Conservation (phyloP, 1,140 invertebrate genomes). For the Micrasema longulum region DNA sequence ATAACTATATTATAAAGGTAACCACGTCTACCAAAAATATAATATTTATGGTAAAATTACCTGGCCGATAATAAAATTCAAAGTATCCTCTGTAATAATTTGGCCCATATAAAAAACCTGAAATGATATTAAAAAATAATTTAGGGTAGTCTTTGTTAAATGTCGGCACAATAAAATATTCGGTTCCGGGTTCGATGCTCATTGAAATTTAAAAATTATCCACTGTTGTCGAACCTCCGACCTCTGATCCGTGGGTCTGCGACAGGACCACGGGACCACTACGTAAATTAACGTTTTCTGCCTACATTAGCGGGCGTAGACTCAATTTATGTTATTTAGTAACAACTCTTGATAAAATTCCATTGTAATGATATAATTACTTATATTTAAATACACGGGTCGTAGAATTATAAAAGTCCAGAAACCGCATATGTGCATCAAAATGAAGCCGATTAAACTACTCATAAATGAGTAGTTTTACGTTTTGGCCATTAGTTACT, state of each 20-base stretch:
- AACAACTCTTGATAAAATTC: no score
- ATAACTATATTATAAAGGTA: neutral
- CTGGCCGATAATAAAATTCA: conserved; percentile 40
- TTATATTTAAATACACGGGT: no score
- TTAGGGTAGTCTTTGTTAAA: neutral
- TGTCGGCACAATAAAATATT: neutral
- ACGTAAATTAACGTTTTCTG: no score
- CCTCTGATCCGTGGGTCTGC: neutral
- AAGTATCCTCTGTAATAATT: conserved; percentile 28
- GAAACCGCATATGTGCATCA: no score
- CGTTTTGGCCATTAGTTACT: no score
- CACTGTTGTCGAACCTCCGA: neutral
- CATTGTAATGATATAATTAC: no score
- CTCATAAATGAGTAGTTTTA: no score
- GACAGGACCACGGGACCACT: no score
- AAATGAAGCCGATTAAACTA: no score
- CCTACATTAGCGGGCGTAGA: no score
- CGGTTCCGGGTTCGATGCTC: neutral
- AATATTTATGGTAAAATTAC: conserved; percentile 24
- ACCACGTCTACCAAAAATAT: neutral
- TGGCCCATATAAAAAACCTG: conserved; percentile 39
- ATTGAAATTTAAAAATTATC: neutral
- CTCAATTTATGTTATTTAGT: no score
- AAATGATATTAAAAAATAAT: neutral
- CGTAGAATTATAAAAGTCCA: no score